Base-by-base conservation (phyloP, 2,797 vertebrate genomes). In the Sebastes hopkinsi region DNA sequence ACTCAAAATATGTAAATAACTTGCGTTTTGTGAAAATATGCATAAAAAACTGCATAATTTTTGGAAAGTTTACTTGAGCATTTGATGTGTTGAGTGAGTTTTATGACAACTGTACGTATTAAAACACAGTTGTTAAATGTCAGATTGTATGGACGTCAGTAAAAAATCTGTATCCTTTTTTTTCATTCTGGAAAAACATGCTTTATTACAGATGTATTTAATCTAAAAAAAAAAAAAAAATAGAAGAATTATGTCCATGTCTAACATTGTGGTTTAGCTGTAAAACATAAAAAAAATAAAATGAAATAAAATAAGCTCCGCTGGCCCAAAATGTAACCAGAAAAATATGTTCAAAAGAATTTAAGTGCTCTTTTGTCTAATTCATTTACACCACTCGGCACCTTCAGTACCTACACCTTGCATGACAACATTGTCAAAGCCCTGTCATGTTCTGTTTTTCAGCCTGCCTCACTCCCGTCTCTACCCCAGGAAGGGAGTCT, bases 401-500 rank as follows among this genome's bases (percentile, higher is more conserved):
- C 72, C 38, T 56, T 30, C 27, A 73, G 60, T 61, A 59, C 36
- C 71, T 72, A 73, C 82, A 89, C 30, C 70, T 86, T 87, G 58
- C 70, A 87, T 77, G 73, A 82, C 75, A 89, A 77, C 60, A 46
- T 1, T 55, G 59, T 79, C 58, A 75, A 68, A 86, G 46, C 62
- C 12, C 50, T 8, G 56, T 77, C 81, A 77, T 72, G 77, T 29
- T 69, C 55, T 62, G 54, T 20, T 64, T 50, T 72, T 75, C 38
- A 72, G 70, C 72, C 67, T 46, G 32, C 38, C 71, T 84, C 50
- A 27, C 77, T 61, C 56, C 70, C 30, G 13, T 76, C 77, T 80
- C 76, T 79, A 71, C 76, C 80, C 79, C 82, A 89, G 86, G 89
- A 91, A 89, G 67, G 78, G 82, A 85, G 75, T 81, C 85, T 89